phyloP scores from a whole-genome alignment of 37 sponge, comb jelly and placozoan species.

The Geodia barretti region DNA sequence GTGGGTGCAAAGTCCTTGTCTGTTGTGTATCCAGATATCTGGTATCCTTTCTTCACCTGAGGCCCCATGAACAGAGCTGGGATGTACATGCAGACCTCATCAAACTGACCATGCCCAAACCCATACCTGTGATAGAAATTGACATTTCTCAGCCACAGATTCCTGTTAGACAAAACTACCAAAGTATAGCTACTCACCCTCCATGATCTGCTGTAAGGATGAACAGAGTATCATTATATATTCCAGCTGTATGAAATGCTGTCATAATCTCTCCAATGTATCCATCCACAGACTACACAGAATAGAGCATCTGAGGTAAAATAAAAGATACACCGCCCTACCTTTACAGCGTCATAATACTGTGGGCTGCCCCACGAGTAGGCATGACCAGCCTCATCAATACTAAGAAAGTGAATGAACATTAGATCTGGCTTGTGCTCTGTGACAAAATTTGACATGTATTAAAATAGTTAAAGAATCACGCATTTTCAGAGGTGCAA shows the following conservation, averaged over 20 bases:
- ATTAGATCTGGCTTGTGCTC: constrained; percentile 18
- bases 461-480: not conserved
- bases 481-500: not conserved
- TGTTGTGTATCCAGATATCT: constrained; percentile 5
- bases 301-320: not conserved
- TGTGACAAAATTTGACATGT: not conserved
- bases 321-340: no score
- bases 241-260: not conserved
- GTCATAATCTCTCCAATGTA: constrained; percentile 32
- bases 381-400: constrained; percentile 29
- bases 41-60: constrained; percentile 18
- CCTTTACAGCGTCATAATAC: constrained; percentile 37
- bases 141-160: no score
- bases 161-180: no score
- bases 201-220: constrained; percentile 40
- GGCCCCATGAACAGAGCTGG: constrained; percentile 44
- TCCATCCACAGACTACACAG: constrained; percentile 16
- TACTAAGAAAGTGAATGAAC: constrained; percentile 36
- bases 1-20: constrained; percentile 44
- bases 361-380: constrained; percentile 23
- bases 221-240: constrained; percentile 13
- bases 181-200: no score
- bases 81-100: constrained; percentile 27
- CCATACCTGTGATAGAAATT: constrained; percentile 4
- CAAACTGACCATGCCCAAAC: constrained; percentile 15